Percentiles rank a stretch among this genome's conserved stretches.
Evolutionary conservation across 2,113 vertebrate genomes (phyloP).

Genomic region (Piliocolobus tephrosceles): DNA sequence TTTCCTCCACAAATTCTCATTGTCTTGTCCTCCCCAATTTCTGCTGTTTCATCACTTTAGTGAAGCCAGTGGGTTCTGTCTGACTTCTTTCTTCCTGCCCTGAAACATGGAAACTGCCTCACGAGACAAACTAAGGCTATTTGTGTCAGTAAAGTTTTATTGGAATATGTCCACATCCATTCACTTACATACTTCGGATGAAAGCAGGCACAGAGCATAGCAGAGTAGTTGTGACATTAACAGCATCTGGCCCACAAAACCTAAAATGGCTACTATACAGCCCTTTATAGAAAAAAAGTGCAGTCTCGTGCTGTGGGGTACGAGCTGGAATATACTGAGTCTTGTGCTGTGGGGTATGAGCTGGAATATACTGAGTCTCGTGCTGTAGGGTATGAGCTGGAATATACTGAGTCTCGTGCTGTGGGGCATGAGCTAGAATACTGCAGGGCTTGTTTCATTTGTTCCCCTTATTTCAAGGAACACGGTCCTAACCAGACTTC

Average conservation of each 20-base stretch:
- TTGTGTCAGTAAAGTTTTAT: background rate
- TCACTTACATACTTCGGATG: background rate
- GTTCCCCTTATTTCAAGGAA: background rate
- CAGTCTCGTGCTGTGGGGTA: background rate
- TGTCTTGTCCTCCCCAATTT: background rate
- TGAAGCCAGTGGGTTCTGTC: background rate
- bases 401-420: too few relatives aligned
- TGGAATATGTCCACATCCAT: background rate
- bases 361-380: too few relatives aligned
- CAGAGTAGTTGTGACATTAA: background rate
- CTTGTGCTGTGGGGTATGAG: too few relatives aligned
- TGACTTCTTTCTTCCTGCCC: background rate
- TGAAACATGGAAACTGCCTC: background rate
- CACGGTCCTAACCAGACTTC: background rate
- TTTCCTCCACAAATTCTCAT: too few relatives aligned
- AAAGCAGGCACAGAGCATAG: background rate
- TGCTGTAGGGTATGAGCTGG: too few relatives aligned
- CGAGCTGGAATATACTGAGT: fast-evolving
- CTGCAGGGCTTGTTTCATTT: background rate
- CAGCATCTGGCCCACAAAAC: background rate
- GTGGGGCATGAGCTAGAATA: background rate
- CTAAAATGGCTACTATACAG: background rate
- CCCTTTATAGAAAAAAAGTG: background rate
- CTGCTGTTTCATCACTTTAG: background rate
- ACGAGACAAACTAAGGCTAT: background rate